Conservation (phyloP, 1,140 invertebrate species). For the Phthorimaea operculella region DNA sequence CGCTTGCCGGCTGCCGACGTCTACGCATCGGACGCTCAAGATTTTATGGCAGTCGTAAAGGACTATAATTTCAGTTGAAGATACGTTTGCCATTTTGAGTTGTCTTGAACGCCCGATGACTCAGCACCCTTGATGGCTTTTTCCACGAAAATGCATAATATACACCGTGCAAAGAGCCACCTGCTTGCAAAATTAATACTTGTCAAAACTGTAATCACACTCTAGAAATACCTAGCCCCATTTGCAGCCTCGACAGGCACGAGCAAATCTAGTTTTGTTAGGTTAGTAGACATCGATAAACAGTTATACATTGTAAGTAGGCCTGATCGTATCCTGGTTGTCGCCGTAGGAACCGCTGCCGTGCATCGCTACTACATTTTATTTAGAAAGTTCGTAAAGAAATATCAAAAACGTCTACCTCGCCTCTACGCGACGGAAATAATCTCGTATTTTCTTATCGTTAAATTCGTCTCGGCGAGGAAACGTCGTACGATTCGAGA, state of each 20-base stretch:
- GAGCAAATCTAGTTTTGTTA: constrained; percentile 56
- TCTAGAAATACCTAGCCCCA: constrained; percentile 53
- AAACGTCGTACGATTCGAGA: constrained; percentile 19
- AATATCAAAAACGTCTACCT: constrained; percentile 23
- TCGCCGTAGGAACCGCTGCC: constrained; percentile 42
- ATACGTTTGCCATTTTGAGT: no score
- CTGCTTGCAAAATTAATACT: constrained; percentile 31
- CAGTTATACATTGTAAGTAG: constrained; percentile 42
- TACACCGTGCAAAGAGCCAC: constrained; percentile 25
- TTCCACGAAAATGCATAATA: neutral
- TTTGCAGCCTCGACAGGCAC: constrained; percentile 47
- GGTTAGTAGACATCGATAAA: constrained; percentile 63
- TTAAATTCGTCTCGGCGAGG: constrained; percentile 13
- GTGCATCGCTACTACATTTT: constrained; percentile 53
- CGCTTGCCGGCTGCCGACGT: neutral
- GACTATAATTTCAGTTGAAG: no score
- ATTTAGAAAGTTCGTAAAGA: constrained; percentile 41
- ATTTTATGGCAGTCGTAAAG: no score
- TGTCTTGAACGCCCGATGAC: no score
- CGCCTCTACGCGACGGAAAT: constrained; percentile 49
- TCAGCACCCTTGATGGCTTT: neutral
- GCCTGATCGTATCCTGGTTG: constrained; percentile 24
- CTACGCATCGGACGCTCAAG: neutral
- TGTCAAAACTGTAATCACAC: constrained; percentile 50
- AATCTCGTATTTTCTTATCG: constrained; percentile 28